Evolutionary conservation across 2,888 invertebrate genomes (phyloP), one percentile per base, ranked within the genome.

Genomic region (Mycalesis mineus): DNA sequence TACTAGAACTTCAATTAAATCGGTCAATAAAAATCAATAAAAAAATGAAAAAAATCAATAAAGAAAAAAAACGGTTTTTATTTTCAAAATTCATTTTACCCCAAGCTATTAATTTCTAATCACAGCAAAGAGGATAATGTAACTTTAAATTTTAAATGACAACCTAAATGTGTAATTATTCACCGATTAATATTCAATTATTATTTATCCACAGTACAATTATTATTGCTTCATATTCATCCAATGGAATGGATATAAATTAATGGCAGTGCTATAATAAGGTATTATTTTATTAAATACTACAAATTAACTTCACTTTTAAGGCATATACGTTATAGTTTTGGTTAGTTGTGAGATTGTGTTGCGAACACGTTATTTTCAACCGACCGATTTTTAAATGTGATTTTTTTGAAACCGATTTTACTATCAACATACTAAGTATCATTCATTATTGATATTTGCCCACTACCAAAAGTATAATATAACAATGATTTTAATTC

Each of bases 171-270:
- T 17, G 13, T 11, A 36, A 37, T 1, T 6, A 49, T 22, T n/a
- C 9, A 5, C n/a, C 11, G 28, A 29, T 22, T 14, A 17, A n/a
- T 37, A 11, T 22, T 11, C 9, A 37, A 36, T n/a, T n/a, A n/a
- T n/a, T 15, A 44, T 39, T 14, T 29, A 51, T 56, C 53, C 42
- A 47, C 57, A 44, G 52, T 31, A 54, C 65, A 70, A 68, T 29
- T 55, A 67, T 66, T 69, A 65, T 66, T 67, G 66, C 61, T 63
- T 61, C 29, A 37, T 33, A 31, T 37, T 41, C 33, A 53, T 54
- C 58, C 63, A 57, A 15, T 42, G 45, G 44, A 55, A 55, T 39
- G 56, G 61, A 61, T n/a, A 49, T 53, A 58, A 54, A 42, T 14
- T 42, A 58, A 37, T 63, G 63, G 63, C 63, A 63, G 63, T 63